phyloP scores from a whole-genome alignment of 2,113 vertebrate genomes.

The Zootoca vivipara region DNA sequence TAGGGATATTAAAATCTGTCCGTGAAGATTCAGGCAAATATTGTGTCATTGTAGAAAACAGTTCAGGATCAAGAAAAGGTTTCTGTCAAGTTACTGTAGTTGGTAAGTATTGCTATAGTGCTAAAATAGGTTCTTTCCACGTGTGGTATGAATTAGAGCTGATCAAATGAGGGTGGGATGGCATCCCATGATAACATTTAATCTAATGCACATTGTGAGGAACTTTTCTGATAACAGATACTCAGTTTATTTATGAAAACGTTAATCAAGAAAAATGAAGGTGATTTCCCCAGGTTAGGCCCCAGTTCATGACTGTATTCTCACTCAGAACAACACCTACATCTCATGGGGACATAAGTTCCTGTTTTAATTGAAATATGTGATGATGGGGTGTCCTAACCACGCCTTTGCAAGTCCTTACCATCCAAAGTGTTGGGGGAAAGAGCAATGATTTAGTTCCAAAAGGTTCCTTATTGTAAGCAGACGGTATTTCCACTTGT shows the following conservation, averaged over 20 bases:
- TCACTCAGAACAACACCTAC: neutral
- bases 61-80: constrained; percentile 93
- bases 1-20: constrained; percentile 88
- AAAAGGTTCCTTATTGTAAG: neutral
- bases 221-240: neutral
- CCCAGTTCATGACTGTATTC: neutral
- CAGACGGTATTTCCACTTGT: neutral
- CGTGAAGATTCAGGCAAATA: constrained; percentile 93
- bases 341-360: neutral
- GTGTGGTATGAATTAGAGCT: constrained; percentile 9
- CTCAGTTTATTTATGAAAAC: neutral
- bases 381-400: neutral
- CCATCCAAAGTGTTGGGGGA: neutral
- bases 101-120: constrained; percentile 79
- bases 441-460: neutral
- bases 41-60: constrained; percentile 91
- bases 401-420: no score
- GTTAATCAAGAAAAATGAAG: neutral
- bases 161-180: neutral
- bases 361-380: neutral
- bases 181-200: constrained; percentile 5
- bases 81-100: constrained; percentile 90
- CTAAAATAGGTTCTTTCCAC: neutral
- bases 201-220: neutral
- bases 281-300: neutral